Percentiles rank a stretch among this genome's conserved stretches.
phyloP scores from a whole-genome alignment of 2,797 vertebrate species.

The Sciurus carolinensis region DNA sequence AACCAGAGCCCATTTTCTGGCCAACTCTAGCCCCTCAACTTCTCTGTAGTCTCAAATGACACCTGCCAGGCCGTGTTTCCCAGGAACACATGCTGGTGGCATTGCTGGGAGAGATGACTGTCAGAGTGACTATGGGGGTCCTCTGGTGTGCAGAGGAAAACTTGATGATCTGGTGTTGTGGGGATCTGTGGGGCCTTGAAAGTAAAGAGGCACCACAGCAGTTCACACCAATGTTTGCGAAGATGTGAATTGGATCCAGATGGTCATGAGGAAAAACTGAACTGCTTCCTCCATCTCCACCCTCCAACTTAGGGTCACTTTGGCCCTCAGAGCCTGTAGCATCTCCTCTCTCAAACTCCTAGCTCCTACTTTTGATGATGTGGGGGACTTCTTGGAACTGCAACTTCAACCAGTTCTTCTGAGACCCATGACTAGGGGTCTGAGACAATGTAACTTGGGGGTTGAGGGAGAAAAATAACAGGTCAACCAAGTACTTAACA shows the following conservation, averaged over 20 bases:
- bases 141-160: constrained; percentile 81
- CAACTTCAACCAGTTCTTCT: background rate
- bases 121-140: constrained; percentile 83
- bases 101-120: constrained; percentile 65
- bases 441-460: no score
- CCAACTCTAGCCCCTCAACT: constrained; percentile 76
- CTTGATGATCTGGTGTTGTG: constrained; percentile 85
- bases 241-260: constrained; percentile 80
- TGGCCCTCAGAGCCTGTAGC: background rate
- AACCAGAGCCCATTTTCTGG: constrained; percentile 71
- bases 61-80: constrained; percentile 64
- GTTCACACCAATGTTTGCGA: constrained; percentile 85
- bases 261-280: constrained; percentile 65
- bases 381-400: background rate
- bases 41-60: constrained; percentile 54
- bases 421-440: background rate
- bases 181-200: constrained; percentile 84
- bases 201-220: constrained; percentile 78
- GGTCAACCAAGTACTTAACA: no score
- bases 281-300: no score
- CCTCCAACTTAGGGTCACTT: background rate
- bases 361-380: background rate
- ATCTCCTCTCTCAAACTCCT: background rate
- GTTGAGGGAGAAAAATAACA: no score
- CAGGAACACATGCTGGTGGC: constrained; percentile 68